phyloP scores from a whole-genome alignment of 2,113 vertebrate genomes.

The Chlorodrepanis virens region DNA sequence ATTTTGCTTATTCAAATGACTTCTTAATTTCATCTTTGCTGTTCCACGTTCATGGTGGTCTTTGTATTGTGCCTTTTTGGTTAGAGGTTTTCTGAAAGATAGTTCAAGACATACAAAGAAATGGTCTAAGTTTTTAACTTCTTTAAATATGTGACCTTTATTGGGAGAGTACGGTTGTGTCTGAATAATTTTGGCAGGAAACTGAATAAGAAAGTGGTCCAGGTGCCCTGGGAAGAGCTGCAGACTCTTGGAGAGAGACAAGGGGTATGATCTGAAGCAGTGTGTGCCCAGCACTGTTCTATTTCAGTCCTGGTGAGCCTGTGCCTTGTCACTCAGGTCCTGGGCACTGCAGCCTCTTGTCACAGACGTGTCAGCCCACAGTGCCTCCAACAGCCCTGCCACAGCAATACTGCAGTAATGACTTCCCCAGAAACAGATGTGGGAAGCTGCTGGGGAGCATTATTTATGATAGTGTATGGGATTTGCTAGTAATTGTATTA shows the following conservation, averaged over 20 bases:
- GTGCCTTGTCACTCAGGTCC: neutral
- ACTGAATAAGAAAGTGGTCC: neutral
- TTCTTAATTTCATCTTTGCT: neutral
- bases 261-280: neutral
- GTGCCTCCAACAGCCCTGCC: neutral
- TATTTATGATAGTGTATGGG: neutral
- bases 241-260: neutral
- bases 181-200: neutral
- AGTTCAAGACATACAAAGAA: neutral
- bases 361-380: neutral
- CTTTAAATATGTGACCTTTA: neutral
- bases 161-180: neutral
- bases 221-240: neutral
- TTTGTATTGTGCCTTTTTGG: neutral
- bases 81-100: neutral
- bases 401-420: neutral
- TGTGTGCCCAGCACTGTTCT: neutral
- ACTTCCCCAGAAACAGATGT: neutral
- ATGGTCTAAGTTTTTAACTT: neutral
- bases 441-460: neutral
- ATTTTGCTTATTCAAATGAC: neutral
- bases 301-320: neutral
- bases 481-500: neutral
- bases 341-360: neutral
- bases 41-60: accelerated